A percentile compares a stretch with the other conserved stretches of the same genome.
Conservation (phyloP, 2,113 vertebrate species). For the Nesoenas mayeri region DNA sequence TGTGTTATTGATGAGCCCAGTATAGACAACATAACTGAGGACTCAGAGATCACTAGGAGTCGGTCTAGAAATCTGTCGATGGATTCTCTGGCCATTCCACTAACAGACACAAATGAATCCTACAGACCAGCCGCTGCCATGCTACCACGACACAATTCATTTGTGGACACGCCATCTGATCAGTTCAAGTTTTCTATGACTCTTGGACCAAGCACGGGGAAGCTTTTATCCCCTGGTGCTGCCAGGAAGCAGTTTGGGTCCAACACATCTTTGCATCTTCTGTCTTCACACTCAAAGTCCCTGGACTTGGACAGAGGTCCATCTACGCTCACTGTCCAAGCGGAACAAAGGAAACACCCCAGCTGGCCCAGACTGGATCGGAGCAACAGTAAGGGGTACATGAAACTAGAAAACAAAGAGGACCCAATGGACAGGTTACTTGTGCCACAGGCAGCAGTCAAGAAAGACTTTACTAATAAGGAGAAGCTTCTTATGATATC, state of each 20-base stretch:
- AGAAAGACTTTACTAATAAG: constrained; percentile 92
- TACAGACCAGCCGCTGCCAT: constrained; percentile 72
- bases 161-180: constrained; percentile 76
- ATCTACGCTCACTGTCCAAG: constrained; percentile 86
- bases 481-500: constrained; percentile 99
- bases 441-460: constrained; percentile 72
- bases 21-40: constrained; percentile 93
- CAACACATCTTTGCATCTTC: constrained; percentile 90
- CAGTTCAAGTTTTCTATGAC: constrained; percentile 79
- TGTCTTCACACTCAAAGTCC: constrained; percentile 94
- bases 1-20: constrained; percentile 97
- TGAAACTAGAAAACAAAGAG: constrained; percentile 93
- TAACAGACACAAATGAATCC: constrained; percentile 78
- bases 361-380: constrained; percentile 96
- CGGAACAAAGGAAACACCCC: constrained; percentile 93
- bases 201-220: constrained; percentile 80
- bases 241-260: constrained; percentile 93
- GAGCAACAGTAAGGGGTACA: constrained; percentile 95
- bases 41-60: constrained; percentile 75
- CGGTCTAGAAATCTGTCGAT: constrained; percentile 80
- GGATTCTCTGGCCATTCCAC: constrained; percentile 87
- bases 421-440: constrained; percentile 88
- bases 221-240: constrained; percentile 90
- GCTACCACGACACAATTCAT: constrained; percentile 84
- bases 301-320: constrained; percentile 89